Percentiles rank a stretch among this genome's conserved stretches.
These are phyloP conservation scores for Protobothrops mucrosquamatus DNA, from an alignment of 2,113 vertebrate species.

Conservation along the genomic window DNA sequence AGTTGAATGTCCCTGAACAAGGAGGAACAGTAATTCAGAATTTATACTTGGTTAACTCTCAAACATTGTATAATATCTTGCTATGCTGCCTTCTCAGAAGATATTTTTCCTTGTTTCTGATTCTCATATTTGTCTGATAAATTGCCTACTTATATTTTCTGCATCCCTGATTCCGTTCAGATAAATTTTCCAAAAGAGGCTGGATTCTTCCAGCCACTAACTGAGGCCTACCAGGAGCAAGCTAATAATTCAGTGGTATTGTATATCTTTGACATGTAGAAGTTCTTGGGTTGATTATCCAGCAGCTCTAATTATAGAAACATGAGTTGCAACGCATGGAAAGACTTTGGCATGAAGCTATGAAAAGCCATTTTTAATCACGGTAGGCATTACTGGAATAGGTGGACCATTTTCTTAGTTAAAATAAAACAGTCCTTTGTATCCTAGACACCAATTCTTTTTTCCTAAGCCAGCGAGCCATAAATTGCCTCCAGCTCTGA, in stretches of 20 bases:
- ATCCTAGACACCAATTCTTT: neutral
- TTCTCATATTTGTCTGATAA: neutral
- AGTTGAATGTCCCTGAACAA: neutral
- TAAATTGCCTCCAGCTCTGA: neutral
- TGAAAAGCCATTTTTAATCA: neutral
- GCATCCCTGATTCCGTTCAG: neutral
- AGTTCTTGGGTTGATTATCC: neutral
- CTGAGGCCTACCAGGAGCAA: neutral
- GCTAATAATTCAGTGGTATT: neutral
- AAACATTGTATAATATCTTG: neutral
- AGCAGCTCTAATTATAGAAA: neutral
- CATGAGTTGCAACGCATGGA: neutral
- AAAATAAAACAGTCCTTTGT: neutral
- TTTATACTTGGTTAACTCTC: neutral
- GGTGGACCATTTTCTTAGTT: neutral
- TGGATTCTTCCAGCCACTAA: neutral
- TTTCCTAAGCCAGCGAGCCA: neutral
- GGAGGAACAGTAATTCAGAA: neutral
- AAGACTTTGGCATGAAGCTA: neutral
- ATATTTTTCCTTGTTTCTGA: neutral
- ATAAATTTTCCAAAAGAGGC: neutral
- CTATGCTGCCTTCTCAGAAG: neutral
- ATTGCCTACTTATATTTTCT: neutral
- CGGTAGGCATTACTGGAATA: neutral
- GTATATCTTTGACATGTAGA: neutral